Conservation (phyloP, 2,888 invertebrate genomes). For the Palloptera scutellata region DNA sequence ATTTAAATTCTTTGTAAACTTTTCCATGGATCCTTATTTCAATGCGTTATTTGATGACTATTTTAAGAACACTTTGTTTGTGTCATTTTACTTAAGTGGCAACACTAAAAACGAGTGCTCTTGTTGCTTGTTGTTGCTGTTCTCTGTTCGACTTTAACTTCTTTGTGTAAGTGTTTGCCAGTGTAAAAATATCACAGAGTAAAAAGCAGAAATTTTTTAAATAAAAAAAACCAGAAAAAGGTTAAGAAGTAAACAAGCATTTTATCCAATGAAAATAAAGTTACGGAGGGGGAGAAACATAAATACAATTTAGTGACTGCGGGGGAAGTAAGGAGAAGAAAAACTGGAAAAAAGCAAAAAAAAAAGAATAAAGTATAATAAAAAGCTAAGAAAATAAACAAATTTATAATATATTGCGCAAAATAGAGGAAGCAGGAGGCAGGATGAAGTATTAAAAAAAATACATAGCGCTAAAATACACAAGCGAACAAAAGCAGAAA, state of each 20-base stretch:
- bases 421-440: neutral
- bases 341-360: neutral
- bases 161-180: neutral
- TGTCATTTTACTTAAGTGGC: slow-evolving; percentile 20
- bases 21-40: too few species aligned
- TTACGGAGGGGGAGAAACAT: neutral
- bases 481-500: neutral
- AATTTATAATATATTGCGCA: slow-evolving; percentile 7
- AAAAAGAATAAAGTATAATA: slow-evolving; percentile 5
- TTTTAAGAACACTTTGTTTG: slow-evolving; percentile 43
- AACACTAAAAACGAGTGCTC: slow-evolving; percentile 11
- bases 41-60: slow-evolving; percentile 42
- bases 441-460: too few species aligned
- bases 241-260: slow-evolving; percentile 22
- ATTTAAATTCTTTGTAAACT: too few species aligned
- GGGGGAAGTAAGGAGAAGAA: neutral
- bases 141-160: neutral
- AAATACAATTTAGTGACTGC: slow-evolving; percentile 19
- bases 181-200: neutral
- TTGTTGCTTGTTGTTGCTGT: neutral
- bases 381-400: slow-evolving; percentile 11
- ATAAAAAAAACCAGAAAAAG: slow-evolving; percentile 5
- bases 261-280: neutral
- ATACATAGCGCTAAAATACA: neutral
- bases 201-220: neutral